A percentile compares a stretch with the other conserved stretches of the same genome.
Conservation (phyloP, 2,888 invertebrate genomes). For the Galeopsomyia nigrocyanea region DNA sequence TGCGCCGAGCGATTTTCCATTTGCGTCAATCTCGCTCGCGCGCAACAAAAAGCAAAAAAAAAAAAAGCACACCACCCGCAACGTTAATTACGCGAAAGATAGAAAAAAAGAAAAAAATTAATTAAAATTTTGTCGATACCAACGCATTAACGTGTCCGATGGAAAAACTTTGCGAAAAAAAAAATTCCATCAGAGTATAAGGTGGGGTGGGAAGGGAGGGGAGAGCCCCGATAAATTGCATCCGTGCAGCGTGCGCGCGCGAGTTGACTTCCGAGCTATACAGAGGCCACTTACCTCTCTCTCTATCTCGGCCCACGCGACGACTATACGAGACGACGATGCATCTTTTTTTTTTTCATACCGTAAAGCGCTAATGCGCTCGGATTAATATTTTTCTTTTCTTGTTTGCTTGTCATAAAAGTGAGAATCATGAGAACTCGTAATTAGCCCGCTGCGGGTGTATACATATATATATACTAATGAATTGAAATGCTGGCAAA, state of each 20-base stretch:
- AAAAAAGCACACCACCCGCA: neutral
- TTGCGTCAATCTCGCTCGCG: constrained; percentile 26
- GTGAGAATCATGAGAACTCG: too few relatives aligned
- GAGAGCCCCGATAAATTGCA: constrained; percentile 43
- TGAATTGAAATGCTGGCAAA: too few relatives aligned
- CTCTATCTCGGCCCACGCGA: constrained; percentile 19
- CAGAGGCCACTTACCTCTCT: constrained; percentile 44
- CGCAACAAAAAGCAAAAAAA: too few relatives aligned
- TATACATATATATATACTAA: too few relatives aligned
- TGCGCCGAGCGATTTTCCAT: constrained; percentile 32
- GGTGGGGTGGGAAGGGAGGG: neutral
- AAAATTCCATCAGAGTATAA: neutral
- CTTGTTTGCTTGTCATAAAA: too few relatives aligned
- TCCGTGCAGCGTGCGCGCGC: constrained; percentile 8
- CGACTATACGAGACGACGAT: too few relatives aligned
- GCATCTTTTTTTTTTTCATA: too few relatives aligned
- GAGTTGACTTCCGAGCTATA: constrained; percentile 33
- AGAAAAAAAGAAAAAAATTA: neutral
- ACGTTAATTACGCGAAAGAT: neutral
- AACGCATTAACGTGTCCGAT: neutral
- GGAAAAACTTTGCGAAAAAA: neutral
- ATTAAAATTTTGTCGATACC: neutral
- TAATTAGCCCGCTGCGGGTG: too few relatives aligned
- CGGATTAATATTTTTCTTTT: too few relatives aligned
- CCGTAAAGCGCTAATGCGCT: too few relatives aligned